Conservation (phyloP, 2,888 invertebrate genomes). For the Eupithecia dodoneata region DNA sequence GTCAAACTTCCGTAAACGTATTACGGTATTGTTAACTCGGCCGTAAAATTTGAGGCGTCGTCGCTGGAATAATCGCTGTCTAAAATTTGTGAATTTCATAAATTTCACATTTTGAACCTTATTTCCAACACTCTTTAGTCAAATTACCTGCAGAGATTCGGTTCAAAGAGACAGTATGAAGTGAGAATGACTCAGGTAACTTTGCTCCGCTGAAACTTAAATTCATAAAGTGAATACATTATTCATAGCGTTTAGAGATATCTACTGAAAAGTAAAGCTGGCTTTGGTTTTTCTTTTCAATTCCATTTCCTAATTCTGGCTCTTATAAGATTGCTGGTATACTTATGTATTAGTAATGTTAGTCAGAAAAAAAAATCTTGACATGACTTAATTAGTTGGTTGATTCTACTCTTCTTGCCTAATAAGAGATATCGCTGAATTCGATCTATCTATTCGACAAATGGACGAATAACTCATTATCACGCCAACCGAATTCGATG, state of each 20-base stretch:
- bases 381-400: not conserved
- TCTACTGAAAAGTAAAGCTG: slow-evolving; percentile 27
- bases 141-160: slow-evolving; percentile 26
- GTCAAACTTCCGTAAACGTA: slow-evolving; percentile 11
- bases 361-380: not conserved
- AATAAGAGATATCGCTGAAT: too few species aligned
- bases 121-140: slow-evolving; percentile 22
- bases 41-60: slow-evolving; percentile 11
- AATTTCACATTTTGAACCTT: slow-evolving; percentile 21
- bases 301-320: not conserved
- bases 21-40: slow-evolving; percentile 12
- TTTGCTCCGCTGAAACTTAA: slow-evolving; percentile 35
- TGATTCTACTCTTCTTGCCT: too few species aligned
- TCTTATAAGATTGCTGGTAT: not conserved
- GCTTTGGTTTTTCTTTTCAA: not conserved
- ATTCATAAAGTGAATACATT: slow-evolving; percentile 44
- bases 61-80: not conserved
- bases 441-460: too few species aligned
- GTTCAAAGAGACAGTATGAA: slow-evolving; percentile 30
- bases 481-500: too few species aligned
- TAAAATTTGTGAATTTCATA: slow-evolving; percentile 13
- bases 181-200: slow-evolving; percentile 33
- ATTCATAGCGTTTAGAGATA: slow-evolving; percentile 36
- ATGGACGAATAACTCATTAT: too few species aligned
- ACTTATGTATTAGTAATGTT: not conserved